Conservation (phyloP, 2,113 vertebrate species). For the Amphilophus citrinellus region DNA sequence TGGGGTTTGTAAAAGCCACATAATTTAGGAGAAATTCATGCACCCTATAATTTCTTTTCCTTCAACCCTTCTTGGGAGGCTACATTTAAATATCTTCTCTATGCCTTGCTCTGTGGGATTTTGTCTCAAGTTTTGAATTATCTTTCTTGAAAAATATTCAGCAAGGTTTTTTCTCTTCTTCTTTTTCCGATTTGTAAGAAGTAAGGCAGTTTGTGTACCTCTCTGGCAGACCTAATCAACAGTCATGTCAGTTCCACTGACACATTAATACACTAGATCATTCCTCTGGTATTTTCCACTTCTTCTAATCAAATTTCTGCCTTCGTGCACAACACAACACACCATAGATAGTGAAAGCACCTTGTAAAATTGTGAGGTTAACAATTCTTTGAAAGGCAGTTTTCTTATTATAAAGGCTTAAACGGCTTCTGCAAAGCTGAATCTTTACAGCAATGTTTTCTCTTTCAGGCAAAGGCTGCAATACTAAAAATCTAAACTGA, state of each 20-base stretch:
- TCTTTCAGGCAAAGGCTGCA: not conserved
- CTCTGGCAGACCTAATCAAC: constrained; percentile 4
- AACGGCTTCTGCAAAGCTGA: not conserved
- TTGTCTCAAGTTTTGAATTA: not conserved
- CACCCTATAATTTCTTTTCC: not conserved
- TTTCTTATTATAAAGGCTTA: constrained; percentile 13
- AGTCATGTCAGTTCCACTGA: not conserved
- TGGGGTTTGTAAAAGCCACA: not conserved
- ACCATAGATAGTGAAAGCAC: not conserved
- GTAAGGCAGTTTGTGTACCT: not conserved
- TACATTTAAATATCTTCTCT: not conserved
- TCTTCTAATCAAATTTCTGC: constrained; percentile 12
- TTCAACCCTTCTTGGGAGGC: not conserved
- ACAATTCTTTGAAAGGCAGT: constrained; percentile 10
- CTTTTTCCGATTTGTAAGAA: not conserved
- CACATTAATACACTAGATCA: not conserved
- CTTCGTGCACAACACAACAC: not conserved
- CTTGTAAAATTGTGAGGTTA: constrained; percentile 13
- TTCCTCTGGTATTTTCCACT: constrained; percentile 8
- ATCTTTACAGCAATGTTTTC: not conserved
- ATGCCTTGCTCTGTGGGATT: not conserved
- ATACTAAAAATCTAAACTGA: not conserved
- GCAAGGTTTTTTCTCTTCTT: not conserved
- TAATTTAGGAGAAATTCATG: not conserved
- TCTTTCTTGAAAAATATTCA: constrained; percentile 8